Conservation (phyloP, 2,888 invertebrate genomes). For the Metacarcinus magister region DNA sequence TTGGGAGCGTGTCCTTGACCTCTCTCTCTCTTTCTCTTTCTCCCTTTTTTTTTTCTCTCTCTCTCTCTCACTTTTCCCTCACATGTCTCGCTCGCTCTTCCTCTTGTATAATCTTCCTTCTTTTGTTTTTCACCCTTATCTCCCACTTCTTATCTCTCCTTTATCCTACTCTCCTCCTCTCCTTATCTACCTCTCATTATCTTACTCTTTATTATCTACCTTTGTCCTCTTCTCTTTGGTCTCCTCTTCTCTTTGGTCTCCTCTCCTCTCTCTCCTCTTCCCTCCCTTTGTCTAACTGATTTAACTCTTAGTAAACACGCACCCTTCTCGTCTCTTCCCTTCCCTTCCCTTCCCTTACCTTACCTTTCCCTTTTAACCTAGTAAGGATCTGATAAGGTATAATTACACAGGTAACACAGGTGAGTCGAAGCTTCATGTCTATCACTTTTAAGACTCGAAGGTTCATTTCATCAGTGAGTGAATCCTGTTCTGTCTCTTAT, state of each 20-base stretch:
- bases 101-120: no score
- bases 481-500: neutral
- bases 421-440: neutral
- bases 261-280: neutral
- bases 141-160: no score
- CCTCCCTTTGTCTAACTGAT: neutral
- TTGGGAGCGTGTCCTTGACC: neutral
- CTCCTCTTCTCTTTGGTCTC: neutral
- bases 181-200: no score
- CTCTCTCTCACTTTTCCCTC: neutral
- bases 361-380: neutral
- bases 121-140: no score
- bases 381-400: neutral
- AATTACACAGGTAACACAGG: neutral
- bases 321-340: neutral
- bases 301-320: neutral
- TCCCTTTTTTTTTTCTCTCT: neutral
- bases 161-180: no score
- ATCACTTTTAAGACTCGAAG: neutral
- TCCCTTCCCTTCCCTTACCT: neutral
- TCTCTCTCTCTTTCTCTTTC: neutral
- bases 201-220: no score
- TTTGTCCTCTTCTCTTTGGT: neutral
- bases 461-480: conserved; percentile 3
- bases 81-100: no score